These are phyloP conservation scores for Biston stratarius DNA, from an alignment of 2,888 invertebrate species.

Conservation along the genomic window DNA sequence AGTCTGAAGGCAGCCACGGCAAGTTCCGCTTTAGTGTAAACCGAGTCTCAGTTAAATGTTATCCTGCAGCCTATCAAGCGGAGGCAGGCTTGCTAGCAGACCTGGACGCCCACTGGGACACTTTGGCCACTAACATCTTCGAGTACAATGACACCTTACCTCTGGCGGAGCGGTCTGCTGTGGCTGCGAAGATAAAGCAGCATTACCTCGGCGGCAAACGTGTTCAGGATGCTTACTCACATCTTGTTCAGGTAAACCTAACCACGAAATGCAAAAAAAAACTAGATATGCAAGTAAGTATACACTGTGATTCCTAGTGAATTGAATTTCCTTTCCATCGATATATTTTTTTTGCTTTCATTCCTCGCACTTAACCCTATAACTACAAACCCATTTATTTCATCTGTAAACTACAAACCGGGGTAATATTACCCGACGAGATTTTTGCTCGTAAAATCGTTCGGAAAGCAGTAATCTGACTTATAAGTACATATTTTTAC, in stretches of 20 bases:
- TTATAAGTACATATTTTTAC: no score
- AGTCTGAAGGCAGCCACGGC: no score
- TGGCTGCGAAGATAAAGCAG: slow-evolving; percentile 83
- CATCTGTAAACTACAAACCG: no score
- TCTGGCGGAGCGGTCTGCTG: slow-evolving; percentile 67
- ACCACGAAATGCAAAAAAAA: background rate
- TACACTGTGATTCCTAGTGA: no score
- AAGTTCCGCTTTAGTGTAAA: no score
- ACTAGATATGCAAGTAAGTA: background rate
- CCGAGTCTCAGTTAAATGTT: background rate
- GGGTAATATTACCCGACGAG: no score
- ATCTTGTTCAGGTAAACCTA: slow-evolving; percentile 68
- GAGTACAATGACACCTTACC: slow-evolving; percentile 88
- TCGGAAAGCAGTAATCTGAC: no score
- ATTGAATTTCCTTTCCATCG: no score
- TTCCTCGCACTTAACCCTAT: no score
- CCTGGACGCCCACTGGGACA: slow-evolving; percentile 86
- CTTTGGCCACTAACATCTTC: slow-evolving; percentile 87
- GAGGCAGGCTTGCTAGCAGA: slow-evolving; percentile 77
- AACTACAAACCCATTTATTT: no score
- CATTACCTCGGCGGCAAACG: slow-evolving; percentile 84
- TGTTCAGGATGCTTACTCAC: slow-evolving; percentile 76
- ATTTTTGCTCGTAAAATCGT: no score
- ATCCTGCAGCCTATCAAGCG: slow-evolving; percentile 61
- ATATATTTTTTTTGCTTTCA: no score